These are phyloP conservation scores for Talpa occidentalis DNA, from an alignment of 2,113 vertebrate species.

Conservation along the genomic window DNA sequence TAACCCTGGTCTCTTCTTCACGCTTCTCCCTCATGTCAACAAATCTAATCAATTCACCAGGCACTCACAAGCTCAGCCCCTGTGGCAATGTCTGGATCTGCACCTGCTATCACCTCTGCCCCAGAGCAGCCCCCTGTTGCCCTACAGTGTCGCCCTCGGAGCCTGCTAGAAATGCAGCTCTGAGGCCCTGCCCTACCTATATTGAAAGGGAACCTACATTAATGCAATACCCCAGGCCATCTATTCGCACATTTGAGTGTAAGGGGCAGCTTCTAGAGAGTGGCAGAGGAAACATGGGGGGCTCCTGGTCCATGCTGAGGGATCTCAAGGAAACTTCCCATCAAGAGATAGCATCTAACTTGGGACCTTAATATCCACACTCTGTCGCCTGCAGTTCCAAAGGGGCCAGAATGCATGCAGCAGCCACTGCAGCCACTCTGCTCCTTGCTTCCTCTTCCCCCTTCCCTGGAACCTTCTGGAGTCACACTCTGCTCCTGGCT, in stretches of 20 bases:
- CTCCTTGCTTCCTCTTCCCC: background rate
- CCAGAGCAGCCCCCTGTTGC: background rate
- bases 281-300: background rate
- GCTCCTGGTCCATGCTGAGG: background rate
- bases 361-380: background rate
- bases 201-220: background rate
- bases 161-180: background rate
- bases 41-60: too few species aligned
- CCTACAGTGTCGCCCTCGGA: background rate
- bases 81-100: background rate
- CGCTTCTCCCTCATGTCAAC: background rate
- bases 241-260: too few species aligned
- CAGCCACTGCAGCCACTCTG: too few species aligned
- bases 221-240: background rate
- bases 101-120: background rate
- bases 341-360: background rate
- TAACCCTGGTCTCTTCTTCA: background rate
- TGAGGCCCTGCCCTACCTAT: background rate
- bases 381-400: background rate
- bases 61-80: background rate
- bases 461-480: background rate
- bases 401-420: background rate
- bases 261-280: background rate
- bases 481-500: background rate
- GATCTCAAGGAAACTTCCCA: background rate